These are phyloP conservation scores for Tiliacea aurago DNA, from an alignment of 2,888 invertebrate species.

Conservation along the genomic window DNA sequence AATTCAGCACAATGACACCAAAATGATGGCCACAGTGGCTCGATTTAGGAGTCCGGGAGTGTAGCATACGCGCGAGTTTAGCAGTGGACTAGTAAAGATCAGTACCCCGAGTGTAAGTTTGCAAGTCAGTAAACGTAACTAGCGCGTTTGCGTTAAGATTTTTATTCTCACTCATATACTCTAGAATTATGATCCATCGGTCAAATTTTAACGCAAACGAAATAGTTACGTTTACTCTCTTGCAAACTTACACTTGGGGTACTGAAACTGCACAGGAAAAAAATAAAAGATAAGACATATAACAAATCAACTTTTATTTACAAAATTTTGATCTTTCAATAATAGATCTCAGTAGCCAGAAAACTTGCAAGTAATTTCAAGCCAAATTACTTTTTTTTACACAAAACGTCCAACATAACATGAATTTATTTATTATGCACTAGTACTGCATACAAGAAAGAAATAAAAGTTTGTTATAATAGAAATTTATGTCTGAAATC, in stretches of 20 bases:
- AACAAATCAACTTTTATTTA: conserved; percentile 53
- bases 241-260: too few relatives aligned
- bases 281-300: conserved; percentile 8
- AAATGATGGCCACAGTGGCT: too few relatives aligned
- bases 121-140: too few relatives aligned
- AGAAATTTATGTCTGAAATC: background rate
- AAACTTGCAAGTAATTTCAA: conserved; percentile 1
- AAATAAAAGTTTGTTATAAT: background rate
- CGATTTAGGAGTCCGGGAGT: too few relatives aligned
- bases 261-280: background rate
- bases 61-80: background rate
- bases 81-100: too few relatives aligned
- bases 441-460: background rate
- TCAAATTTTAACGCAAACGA: too few relatives aligned
- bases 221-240: too few relatives aligned
- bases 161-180: too few relatives aligned
- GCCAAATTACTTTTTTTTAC: background rate
- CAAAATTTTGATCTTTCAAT: conserved; percentile 30
- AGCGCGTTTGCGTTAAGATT: too few relatives aligned
- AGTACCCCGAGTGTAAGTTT: too few relatives aligned
- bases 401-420: background rate
- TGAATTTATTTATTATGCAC: background rate
- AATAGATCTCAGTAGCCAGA: background rate
- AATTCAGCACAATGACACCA: too few relatives aligned
- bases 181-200: too few relatives aligned